These are phyloP conservation scores for Coturnix japonica DNA, from an alignment of 2,113 vertebrate genomes.

Conservation along the genomic window DNA sequence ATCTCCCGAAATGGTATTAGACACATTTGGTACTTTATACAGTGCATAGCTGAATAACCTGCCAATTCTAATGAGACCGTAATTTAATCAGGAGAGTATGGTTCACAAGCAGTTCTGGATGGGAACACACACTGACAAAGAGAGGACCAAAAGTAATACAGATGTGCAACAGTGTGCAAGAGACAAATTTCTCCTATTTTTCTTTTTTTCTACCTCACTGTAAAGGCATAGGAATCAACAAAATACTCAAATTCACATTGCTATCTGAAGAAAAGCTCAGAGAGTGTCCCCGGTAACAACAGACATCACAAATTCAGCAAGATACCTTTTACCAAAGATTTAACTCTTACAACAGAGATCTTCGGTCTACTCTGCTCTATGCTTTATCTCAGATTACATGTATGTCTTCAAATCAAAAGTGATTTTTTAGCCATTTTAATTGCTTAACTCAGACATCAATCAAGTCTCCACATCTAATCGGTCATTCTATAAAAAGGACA, in stretches of 20 bases:
- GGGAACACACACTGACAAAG: background rate
- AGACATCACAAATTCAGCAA: background rate
- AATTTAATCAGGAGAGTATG: conserved; percentile 28
- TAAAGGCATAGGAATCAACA: background rate
- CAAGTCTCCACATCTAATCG: background rate
- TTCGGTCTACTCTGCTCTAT: background rate
- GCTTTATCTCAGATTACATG: background rate
- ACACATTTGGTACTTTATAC: background rate
- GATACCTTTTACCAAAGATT: background rate
- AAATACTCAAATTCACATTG: background rate
- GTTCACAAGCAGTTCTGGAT: background rate
- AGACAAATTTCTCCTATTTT: background rate
- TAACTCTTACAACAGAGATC: background rate
- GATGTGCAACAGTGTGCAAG: background rate
- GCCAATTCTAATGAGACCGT: background rate
- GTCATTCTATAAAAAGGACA: background rate
- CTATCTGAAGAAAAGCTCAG: background rate
- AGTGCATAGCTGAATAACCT: conserved; percentile 17
- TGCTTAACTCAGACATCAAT: background rate
- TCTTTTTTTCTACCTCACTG: background rate
- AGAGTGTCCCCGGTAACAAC: background rate
- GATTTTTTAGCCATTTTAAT: background rate
- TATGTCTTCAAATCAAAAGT: background rate
- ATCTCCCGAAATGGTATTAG: background rate
- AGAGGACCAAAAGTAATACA: background rate